Evolutionary conservation across 2,888 invertebrate species (phyloP).

Genomic region (Zootermopsis nevadensis): DNA sequence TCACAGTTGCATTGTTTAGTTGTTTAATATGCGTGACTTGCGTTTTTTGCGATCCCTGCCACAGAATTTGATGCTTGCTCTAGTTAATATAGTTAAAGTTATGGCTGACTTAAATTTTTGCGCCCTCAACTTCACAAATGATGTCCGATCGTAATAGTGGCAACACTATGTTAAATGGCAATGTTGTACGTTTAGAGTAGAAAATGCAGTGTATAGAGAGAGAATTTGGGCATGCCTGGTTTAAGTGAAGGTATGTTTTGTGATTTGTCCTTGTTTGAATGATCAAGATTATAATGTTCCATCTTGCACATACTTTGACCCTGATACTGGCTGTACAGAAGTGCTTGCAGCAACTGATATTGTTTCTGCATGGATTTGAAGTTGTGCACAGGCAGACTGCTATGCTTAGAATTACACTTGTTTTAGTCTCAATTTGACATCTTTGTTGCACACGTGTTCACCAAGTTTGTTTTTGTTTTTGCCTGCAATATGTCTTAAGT

Average conservation of each 20-base stretch:
- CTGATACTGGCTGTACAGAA: background rate
- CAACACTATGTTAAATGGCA: background rate
- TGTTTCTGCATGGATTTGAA: background rate
- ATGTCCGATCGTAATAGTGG: background rate
- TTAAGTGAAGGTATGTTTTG: constrained; percentile 10
- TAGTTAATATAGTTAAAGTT: background rate
- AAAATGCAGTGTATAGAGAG: background rate
- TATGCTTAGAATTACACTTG: constrained; percentile 7
- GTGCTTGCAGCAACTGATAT: constrained; percentile 8
- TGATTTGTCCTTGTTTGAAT: background rate
- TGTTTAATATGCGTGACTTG: background rate
- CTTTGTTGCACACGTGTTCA: background rate
- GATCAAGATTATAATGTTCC: background rate
- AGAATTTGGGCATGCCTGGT: background rate
- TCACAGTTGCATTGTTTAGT: background rate
- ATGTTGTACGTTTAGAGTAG: background rate
- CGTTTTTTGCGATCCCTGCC: background rate
- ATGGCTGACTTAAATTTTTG: background rate
- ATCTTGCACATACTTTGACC: background rate
- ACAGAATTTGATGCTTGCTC: background rate
- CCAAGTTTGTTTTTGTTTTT: background rate
- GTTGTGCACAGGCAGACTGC: background rate
- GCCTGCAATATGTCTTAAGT: background rate
- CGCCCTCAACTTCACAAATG: background rate
- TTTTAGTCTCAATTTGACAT: background rate